Evolutionary conservation across 2,888 invertebrate genomes (phyloP).

Genomic region (Drosophila suboccidentalis): DNA sequence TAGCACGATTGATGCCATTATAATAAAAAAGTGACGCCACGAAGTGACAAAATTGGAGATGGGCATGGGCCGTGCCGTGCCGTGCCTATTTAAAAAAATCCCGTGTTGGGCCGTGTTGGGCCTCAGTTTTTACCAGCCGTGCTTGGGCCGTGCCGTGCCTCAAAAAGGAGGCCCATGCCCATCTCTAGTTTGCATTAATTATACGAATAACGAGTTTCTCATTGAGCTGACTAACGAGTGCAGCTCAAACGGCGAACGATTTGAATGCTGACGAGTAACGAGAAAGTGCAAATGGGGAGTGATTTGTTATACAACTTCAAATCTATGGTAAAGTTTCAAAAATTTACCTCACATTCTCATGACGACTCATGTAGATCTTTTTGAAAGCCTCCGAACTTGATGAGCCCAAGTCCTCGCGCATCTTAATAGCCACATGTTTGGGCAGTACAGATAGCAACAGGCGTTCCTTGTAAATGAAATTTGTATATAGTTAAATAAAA

Average conservation of each 20-base stretch:
- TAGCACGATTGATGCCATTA: too few species aligned
- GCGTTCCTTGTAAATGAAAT: slow-evolving; percentile 90
- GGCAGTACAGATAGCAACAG: slow-evolving; percentile 96
- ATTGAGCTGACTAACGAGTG: neutral
- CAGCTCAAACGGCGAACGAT: neutral
- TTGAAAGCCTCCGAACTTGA: slow-evolving; percentile 96
- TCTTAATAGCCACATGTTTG: slow-evolving; percentile 98
- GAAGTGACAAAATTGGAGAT: too few species aligned
- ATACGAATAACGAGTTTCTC: neutral
- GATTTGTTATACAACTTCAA: neutral
- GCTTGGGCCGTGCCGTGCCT: too few species aligned
- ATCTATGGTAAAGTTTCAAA: too few species aligned
- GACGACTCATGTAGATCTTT: slow-evolving; percentile 98
- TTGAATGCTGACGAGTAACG: neutral
- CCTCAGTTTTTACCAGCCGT: too few species aligned
- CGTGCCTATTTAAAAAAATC: too few species aligned
- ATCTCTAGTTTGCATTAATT: too few species aligned
- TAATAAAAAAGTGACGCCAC: too few species aligned
- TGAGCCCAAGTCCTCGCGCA: slow-evolving; percentile 96
- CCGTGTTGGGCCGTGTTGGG: too few species aligned
- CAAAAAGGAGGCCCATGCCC: too few species aligned
- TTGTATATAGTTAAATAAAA: neutral
- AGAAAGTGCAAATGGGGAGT: neutral
- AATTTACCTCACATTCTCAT: slow-evolving; percentile 96
- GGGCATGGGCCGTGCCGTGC: too few species aligned